Percentiles rank a stretch among this genome's conserved stretches.
Conservation (phyloP, 2,888 invertebrate genomes). For the Ormyrus nitidulus region DNA sequence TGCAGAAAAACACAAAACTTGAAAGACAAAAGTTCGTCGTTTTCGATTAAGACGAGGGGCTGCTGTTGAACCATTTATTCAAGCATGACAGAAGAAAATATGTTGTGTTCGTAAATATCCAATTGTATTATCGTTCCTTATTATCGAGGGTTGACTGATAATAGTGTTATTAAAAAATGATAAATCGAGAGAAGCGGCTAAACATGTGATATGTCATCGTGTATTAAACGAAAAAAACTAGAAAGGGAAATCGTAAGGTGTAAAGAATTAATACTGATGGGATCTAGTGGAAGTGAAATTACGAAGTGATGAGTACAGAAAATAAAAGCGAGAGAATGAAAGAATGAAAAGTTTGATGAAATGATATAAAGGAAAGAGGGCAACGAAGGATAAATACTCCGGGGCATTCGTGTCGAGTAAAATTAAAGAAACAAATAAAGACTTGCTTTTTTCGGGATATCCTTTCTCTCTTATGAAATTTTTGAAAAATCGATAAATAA, state of each 20-base stretch:
- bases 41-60: slow-evolving; percentile 21
- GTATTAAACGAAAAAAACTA: slow-evolving; percentile 65
- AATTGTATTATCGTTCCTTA: slow-evolving; percentile 75
- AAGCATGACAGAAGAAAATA: slow-evolving; percentile 64
- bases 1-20: slow-evolving; percentile 54
- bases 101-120: slow-evolving; percentile 74
- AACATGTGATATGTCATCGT: slow-evolving; percentile 75
- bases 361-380: slow-evolving; percentile 51
- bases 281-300: slow-evolving; percentile 60
- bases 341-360: slow-evolving; percentile 49
- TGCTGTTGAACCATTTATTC: slow-evolving; percentile 61
- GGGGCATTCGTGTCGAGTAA: slow-evolving; percentile 50
- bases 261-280: slow-evolving; percentile 54
- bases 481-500: slow-evolving; percentile 56
- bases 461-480: slow-evolving; percentile 52
- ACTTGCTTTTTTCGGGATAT: slow-evolving; percentile 48
- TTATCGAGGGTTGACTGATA: slow-evolving; percentile 72
- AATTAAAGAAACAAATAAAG: slow-evolving; percentile 15
- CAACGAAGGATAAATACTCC: slow-evolving; percentile 52
- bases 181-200: slow-evolving; percentile 61
- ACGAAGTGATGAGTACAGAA: slow-evolving; percentile 53
- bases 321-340: slow-evolving; percentile 49
- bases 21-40: slow-evolving; percentile 46
- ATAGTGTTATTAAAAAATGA: slow-evolving; percentile 65
- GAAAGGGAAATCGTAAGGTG: slow-evolving; percentile 47